Evolutionary conservation across 2,113 vertebrate genomes (phyloP).

Genomic region (Conger conger): DNA sequence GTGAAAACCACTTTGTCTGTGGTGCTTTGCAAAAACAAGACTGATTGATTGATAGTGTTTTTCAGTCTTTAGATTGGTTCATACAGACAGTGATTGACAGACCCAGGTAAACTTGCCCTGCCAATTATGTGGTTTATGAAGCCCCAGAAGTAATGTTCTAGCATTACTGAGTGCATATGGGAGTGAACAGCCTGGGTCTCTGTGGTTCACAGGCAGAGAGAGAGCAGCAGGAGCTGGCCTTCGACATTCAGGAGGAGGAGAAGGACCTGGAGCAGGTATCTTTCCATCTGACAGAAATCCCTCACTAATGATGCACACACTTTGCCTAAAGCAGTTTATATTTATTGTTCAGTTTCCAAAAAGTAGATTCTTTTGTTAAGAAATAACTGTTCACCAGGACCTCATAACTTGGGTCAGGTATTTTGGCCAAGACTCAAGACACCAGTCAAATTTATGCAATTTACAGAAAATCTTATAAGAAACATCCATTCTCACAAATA

Average conservation of each 20-base stretch:
- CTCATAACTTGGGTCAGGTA: background rate
- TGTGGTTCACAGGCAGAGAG: slow-evolving; percentile 9
- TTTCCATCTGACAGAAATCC: background rate
- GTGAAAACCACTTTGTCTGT: no score
- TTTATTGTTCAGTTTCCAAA: background rate
- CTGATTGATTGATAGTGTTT: no score
- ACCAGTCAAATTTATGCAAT: background rate
- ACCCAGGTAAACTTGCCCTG: no score
- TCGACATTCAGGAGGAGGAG: slow-evolving; percentile 18
- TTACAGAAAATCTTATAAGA: background rate
- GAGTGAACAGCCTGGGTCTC: background rate
- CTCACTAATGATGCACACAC: background rate
- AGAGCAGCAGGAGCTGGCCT: slow-evolving; percentile 23
- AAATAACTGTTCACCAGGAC: background rate
- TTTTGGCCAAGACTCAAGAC: background rate
- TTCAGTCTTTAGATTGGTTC: no score
- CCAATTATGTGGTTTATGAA: no score
- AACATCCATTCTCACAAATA: background rate
- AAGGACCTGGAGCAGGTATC: slow-evolving; percentile 25
- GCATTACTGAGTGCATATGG: background rate
- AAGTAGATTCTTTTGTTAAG: background rate
- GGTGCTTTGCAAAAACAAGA: no score
- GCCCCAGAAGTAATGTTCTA: no score
- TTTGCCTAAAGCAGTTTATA: background rate
- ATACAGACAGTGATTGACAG: no score